phyloP scores from a whole-genome alignment of 2,113 vertebrate species.

The Nothoprocta pentlandii region DNA sequence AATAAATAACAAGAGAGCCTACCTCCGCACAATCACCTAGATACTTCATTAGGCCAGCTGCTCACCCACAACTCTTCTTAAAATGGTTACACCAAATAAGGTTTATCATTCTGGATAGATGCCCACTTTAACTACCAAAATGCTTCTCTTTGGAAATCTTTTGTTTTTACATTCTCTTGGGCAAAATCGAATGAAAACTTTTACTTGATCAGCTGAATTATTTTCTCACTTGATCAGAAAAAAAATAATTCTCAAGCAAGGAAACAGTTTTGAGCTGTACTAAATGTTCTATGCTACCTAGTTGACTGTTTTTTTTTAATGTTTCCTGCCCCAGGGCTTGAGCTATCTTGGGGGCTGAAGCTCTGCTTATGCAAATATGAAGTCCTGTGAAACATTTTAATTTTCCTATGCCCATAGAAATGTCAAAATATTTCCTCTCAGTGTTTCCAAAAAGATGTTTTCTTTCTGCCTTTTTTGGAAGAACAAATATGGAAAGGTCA shows the following conservation, averaged over 20 bases:
- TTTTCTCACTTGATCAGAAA: neutral
- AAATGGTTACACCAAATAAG: neutral
- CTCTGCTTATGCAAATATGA: neutral
- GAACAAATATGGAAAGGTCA: constrained; percentile 30
- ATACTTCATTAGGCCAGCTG: neutral
- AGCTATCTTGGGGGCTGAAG: neutral
- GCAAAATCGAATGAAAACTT: neutral
- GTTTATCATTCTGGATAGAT: too few species aligned
- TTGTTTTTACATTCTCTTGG: neutral
- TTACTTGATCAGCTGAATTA: neutral
- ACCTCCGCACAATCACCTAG: neutral
- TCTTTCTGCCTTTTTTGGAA: constrained; percentile 27
- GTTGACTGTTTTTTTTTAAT: neutral
- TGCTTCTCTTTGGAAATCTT: neutral
- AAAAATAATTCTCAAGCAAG: too few species aligned
- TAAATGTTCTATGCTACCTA: too few species aligned
- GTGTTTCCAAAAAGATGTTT: neutral
- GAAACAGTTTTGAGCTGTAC: too few species aligned
- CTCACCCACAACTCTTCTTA: neutral
- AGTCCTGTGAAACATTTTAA: neutral
- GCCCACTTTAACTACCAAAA: neutral
- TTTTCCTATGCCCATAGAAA: constrained; percentile 37
- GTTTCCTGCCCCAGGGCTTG: neutral
- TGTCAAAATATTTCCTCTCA: constrained; percentile 20
- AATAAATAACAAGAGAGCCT: neutral